A percentile compares a stretch with the other conserved stretches of the same genome.
Conservation (phyloP, 2,888 invertebrate species). For the Escarpia spicata region DNA sequence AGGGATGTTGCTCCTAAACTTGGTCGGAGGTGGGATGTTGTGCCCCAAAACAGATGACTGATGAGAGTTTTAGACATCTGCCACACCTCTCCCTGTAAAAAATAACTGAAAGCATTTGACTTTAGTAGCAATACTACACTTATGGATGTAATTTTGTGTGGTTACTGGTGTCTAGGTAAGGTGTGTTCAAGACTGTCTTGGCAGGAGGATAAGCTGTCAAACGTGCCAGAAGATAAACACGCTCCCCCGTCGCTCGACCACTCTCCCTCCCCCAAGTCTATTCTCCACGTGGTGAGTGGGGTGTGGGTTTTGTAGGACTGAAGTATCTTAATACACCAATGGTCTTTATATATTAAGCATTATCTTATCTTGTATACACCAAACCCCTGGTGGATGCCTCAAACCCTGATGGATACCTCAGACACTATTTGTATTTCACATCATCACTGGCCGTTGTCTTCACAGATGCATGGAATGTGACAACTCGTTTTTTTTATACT, state of each 20-base stretch:
- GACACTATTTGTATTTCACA: no score
- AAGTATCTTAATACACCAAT: not conserved
- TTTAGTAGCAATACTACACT: not conserved
- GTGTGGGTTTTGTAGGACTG: not conserved
- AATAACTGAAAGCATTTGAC: not conserved
- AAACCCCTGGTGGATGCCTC: no score
- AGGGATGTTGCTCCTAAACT: no score
- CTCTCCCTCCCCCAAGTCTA: not conserved
- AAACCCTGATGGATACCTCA: no score
- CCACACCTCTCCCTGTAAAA: not conserved
- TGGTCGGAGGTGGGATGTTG: no score
- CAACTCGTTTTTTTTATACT: no score
- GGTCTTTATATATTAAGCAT: no score
- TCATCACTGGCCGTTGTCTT: no score
- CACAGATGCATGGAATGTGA: no score
- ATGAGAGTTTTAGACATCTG: no score
- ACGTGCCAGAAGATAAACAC: not conserved
- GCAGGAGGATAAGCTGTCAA: not conserved
- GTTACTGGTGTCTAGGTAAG: not conserved
- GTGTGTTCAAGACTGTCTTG: not conserved
- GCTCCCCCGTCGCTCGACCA: not conserved
- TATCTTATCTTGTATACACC: no score
- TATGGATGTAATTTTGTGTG: not conserved
- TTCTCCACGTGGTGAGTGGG: constrained; percentile 16
- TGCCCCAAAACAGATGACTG: no score